Evolutionary conservation across 2,113 vertebrate species (phyloP), one percentile per base, ranked within the genome.

Genomic region (Guaruba guarouba): DNA sequence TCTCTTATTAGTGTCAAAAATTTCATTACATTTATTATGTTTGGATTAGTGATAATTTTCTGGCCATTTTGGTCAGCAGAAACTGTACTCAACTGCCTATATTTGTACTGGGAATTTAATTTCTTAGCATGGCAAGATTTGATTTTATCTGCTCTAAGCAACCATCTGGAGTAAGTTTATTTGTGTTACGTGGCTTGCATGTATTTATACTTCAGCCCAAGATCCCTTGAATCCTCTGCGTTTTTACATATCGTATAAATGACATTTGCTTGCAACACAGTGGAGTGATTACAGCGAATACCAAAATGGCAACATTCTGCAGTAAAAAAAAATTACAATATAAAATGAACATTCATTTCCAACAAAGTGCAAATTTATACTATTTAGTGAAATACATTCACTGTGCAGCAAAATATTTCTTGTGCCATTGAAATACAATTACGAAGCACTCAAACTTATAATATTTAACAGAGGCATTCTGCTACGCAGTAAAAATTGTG

Each of bases 141-240:
- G 96, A 98, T 98, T 91, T 89, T 97, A 97, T 97, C 91, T 97
- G 88, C 83, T 96, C 86, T 94, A 96, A 96, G 89, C 93, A 97
- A 90, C 97, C 98, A 98, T 98, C 98, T 98, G 97, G 98, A 97
- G 78, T 95, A 96, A 96, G 96, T 97, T 97, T 98, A 95, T 98
- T 98, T 97, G 87, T 93, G 93, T 96, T 98, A 93, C 35, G 75
- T 96, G 96, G 93, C 84, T 96, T 95, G 97, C 95, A 98, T 98
- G 94, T 97, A 98, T 97, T 98, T 98, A 93, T 97, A 91, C 91
- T 96, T 82, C 93, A 95, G 97, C 93, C 96, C 95, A 77, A 95
- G 96, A 96, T 96, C 95, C 64, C 86, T 96, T 96, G 88, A 96
- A 95, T 97, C 95, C 85, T 97, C 97, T 97, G 90, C 95, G 95